phyloP scores from a whole-genome alignment of 1,140 invertebrate species.

The Euura saliciscinereae region DNA sequence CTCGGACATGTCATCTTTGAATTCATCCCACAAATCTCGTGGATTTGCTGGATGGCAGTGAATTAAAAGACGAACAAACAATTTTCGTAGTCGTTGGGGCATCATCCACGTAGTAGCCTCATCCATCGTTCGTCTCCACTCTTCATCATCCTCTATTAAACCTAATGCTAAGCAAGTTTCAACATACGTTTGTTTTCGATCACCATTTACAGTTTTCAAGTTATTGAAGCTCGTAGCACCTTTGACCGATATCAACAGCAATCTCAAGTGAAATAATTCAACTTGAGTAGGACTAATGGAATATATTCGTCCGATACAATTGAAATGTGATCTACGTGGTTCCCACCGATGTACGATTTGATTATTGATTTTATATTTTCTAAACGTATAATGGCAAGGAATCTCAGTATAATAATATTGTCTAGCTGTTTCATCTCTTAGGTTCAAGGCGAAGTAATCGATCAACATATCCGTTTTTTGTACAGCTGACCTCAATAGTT shows the following conservation, averaged over 20 bases:
- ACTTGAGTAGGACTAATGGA: conserved; percentile 31
- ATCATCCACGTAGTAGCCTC: conserved; percentile 20
- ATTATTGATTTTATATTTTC: conserved; percentile 10
- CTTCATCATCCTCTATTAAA: conserved; percentile 42
- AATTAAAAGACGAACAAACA: conserved; percentile 24
- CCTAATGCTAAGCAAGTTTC: conserved; percentile 36
- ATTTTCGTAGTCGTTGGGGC: conserved; percentile 16
- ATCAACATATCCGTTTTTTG: conserved; percentile 17
- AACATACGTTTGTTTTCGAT: conserved; percentile 34
- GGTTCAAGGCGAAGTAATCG: conserved; percentile 22
- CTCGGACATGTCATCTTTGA: conserved; percentile 19
- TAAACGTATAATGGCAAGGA: conserved; percentile 13
- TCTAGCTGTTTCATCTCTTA: conserved; percentile 12
- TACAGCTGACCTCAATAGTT: neutral
- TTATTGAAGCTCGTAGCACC: conserved; percentile 40
- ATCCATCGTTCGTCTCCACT: conserved; percentile 31
- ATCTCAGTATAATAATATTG: conserved; percentile 15
- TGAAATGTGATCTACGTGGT: neutral
- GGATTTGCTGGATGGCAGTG: conserved; percentile 25
- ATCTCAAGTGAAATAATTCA: conserved; percentile 42
- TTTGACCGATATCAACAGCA: conserved; percentile 39
- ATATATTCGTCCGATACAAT: conserved; percentile 28
- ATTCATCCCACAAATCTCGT: conserved; percentile 22
- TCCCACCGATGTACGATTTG: neutral
- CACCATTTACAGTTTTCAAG: conserved; percentile 42